Percentiles rank a stretch among this genome's conserved stretches.
Conservation (phyloP, 2,797 vertebrate genomes). For the Eremophila alpestris region DNA sequence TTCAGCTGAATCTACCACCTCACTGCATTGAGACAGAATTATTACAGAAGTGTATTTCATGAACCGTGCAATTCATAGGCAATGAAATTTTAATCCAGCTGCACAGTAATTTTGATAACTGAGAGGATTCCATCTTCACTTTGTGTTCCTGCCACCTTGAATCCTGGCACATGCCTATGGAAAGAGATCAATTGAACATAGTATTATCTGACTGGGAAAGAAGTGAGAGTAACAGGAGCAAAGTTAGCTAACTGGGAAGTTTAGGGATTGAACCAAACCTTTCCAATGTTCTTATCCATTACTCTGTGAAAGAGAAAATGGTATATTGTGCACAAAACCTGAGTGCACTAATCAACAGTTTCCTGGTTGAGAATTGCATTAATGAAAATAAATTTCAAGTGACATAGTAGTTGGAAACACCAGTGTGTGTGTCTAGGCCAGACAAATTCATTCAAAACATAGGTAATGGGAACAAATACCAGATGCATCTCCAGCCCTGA, state of each 20-base stretch:
- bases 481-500: not conserved
- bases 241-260: not conserved
- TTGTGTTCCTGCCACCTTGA: not conserved
- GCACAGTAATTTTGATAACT: not conserved
- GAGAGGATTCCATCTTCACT: not conserved
- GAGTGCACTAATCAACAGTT: not conserved
- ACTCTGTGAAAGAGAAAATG: not conserved
- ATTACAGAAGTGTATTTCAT: conserved; percentile 12
- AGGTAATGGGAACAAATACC: not conserved
- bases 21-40: conserved; percentile 14
- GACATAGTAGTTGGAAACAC: not conserved
- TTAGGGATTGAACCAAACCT: not conserved
- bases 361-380: not conserved
- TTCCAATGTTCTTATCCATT: not conserved
- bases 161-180: not conserved
- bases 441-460: not conserved
- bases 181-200: not conserved
- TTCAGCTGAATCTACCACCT: not conserved
- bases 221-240: not conserved
- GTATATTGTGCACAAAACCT: not conserved
- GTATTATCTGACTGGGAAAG: not conserved
- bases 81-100: conserved; percentile 26
- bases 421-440: not conserved
- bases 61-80: not conserved
- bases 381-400: conserved; percentile 15